These are phyloP conservation scores for Pteria penguin DNA, from an alignment of 2,888 invertebrate species.

Conservation along the genomic window DNA sequence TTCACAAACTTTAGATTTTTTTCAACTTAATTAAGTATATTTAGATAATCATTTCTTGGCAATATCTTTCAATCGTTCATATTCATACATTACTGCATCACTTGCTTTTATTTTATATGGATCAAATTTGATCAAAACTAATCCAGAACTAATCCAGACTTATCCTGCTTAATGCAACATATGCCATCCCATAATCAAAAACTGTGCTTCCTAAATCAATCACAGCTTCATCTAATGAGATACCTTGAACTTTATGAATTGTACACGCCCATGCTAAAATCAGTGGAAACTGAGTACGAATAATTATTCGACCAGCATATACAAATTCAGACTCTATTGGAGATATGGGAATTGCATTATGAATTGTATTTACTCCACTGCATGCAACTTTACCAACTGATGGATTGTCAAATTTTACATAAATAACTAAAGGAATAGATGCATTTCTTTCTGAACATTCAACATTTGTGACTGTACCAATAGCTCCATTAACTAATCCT, in stretches of 20 bases:
- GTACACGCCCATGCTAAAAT: conserved; percentile 35
- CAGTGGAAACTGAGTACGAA: conserved; percentile 25
- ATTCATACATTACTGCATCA: conserved; percentile 5
- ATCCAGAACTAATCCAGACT: conserved; percentile 1
- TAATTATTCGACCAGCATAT: conserved; percentile 15
- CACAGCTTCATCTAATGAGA: conserved; percentile 10
- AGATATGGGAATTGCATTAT: conserved; percentile 10
- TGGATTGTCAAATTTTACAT: conserved; percentile 11
- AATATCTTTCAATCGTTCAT: conserved; percentile 18
- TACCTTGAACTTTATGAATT: conserved; percentile 40
- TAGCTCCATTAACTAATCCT: conserved; percentile 44
- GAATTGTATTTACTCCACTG: neutral
- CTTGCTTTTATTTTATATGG: conserved; percentile 2
- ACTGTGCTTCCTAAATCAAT: conserved; percentile 29
- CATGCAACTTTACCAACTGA: conserved; percentile 16
- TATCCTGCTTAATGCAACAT: conserved; percentile 39
- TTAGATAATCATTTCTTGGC: no score
- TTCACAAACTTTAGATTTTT: no score
- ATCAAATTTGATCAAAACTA: conserved; percentile 8
- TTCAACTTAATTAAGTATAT: no score
- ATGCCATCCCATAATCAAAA: conserved; percentile 40
- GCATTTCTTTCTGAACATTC: neutral
- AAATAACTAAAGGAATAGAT: conserved; percentile 26
- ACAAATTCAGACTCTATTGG: conserved; percentile 20
- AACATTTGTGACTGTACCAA: conserved; percentile 30